Conservation (phyloP, 2,113 vertebrate species). For the Leptodactylus fuscus region DNA sequence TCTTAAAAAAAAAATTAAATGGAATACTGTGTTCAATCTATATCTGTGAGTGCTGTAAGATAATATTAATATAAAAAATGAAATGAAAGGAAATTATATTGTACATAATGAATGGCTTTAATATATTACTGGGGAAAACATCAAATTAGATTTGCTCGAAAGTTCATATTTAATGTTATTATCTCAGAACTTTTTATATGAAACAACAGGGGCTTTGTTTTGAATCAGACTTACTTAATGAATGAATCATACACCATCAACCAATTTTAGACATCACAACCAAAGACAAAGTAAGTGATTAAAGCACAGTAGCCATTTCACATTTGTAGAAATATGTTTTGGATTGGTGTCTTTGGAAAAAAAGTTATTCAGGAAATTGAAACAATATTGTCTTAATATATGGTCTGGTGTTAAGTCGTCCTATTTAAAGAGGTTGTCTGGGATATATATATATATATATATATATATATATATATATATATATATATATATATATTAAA, state of each 20-base stretch:
- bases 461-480: too few species aligned
- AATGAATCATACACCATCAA: conserved; percentile 26
- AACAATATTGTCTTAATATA: neutral
- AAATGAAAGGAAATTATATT: neutral
- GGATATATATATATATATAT: too few species aligned
- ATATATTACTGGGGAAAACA: neutral
- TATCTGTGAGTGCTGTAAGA: neutral
- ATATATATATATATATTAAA: too few species aligned
- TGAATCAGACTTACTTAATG: conserved; percentile 11
- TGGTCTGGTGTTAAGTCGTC: neutral
- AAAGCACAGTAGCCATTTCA: neutral
- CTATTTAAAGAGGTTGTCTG: too few species aligned
- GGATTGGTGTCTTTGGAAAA: neutral
- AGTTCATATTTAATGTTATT: neutral
- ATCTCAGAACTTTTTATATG: neutral
- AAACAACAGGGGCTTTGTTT: conserved; percentile 15
- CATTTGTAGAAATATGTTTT: neutral
- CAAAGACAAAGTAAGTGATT: neutral
- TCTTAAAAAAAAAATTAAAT: neutral
- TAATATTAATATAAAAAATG: neutral
- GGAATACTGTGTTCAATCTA: neutral
- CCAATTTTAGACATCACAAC: conserved; percentile 5
- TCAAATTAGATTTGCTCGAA: neutral
- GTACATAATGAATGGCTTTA: neutral
- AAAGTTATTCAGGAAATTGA: neutral